Percentiles rank a stretch among this genome's conserved stretches.
These are phyloP conservation scores for Perca schrenkii DNA, from an alignment of 2,113 vertebrate species.

Conservation along the genomic window DNA sequence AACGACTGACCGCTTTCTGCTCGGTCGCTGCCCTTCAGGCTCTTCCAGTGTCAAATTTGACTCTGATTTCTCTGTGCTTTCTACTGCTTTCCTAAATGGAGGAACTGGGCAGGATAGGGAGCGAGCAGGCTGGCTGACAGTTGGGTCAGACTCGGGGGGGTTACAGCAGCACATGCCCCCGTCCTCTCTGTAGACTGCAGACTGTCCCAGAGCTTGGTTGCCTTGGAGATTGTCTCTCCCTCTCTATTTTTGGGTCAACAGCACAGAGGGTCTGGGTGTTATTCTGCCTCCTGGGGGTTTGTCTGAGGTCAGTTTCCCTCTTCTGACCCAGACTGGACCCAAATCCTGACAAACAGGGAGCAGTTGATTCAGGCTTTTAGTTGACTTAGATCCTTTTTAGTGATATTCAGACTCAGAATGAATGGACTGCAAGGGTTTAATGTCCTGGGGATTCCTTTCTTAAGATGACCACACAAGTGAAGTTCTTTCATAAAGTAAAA, in stretches of 20 bases:
- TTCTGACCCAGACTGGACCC: conserved; percentile 46
- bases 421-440: neutral
- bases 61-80: neutral
- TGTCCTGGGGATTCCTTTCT: neutral
- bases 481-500: neutral
- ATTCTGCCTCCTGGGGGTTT: conserved; percentile 61
- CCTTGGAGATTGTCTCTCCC: conserved; percentile 68
- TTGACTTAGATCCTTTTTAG: neutral
- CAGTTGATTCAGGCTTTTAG: conserved; percentile 21
- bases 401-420: neutral
- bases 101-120: neutral
- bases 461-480: neutral
- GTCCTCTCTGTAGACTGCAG: conserved; percentile 32
- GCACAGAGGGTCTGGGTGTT: conserved; percentile 45
- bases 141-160: conserved; percentile 53
- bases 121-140: neutral
- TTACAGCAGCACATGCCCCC: conserved; percentile 23
- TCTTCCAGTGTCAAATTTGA: neutral
- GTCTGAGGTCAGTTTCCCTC: conserved; percentile 38
- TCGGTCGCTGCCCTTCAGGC: neutral
- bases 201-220: conserved; percentile 67
- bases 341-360: conserved; percentile 46
- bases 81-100: neutral
- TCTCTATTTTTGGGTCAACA: conserved; percentile 67
- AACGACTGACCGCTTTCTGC: neutral